Base-by-base conservation (phyloP, 2,797 vertebrate species). In the Anguilla marmorata region DNA sequence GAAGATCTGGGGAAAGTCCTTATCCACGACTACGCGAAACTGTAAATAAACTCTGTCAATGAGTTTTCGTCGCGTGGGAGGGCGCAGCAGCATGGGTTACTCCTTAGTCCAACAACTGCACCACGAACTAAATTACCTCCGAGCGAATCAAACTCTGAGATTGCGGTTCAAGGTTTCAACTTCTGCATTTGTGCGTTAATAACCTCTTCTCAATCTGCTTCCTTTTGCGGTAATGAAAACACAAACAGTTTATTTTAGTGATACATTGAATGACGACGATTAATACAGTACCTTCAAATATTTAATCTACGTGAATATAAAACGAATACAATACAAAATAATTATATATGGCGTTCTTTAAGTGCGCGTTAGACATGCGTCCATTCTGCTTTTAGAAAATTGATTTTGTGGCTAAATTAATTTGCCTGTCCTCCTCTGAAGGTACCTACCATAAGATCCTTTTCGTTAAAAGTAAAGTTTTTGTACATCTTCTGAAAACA, bases 31-130 rank as follows among this genome's bases (percentile, higher is more conserved):
- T 82, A 21, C 37, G 19, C 7, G 19, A 82, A 24, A 50, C 79
- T 82, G 79, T 82, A 82, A 82, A 82, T 82, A 82, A 82, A 24
- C 79, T 50, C 79, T n/a, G 21, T 48, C 79, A 82, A n/a, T 82
- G 45, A 48, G 79, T 50, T 82, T 50, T 82, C 45, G 24, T 82
- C 19, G 41, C 79, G 45, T 82, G 79, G 79, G 79, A 82, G 79
- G 79, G 79, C 21, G 21, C 79, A 50, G 41, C 79, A 45, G 37
- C 33, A 19, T 14, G 74, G 33, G 79, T 4, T 21, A 9, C 21
- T 82, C 79, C 79, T 48, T 24, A 45, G 76, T 21, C 37, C 41
- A 80, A 24, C 37, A 45, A 80, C 37, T 82, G 79, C 79, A 24
- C 45, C 21, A 41, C 74, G 12, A 76, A 76, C 74, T 16, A 41